These are phyloP conservation scores for Lasioglossum pauxillum DNA, from an alignment of 2,888 invertebrate genomes.

Conservation along the genomic window DNA sequence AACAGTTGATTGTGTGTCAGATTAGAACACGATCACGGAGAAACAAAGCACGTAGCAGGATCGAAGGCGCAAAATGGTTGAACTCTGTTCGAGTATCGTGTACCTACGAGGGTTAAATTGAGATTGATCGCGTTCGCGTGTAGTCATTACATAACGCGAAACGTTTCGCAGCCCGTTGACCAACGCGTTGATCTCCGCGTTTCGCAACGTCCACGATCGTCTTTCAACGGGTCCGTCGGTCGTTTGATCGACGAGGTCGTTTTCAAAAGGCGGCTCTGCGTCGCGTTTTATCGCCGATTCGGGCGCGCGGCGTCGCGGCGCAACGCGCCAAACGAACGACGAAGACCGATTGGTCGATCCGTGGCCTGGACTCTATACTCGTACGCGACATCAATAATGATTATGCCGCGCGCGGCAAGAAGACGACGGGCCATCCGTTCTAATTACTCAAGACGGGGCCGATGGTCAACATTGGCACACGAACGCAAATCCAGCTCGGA, in stretches of 20 bases:
- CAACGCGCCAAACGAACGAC: neutral
- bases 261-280: neutral
- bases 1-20: neutral
- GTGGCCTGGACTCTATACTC: neutral
- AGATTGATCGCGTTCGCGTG: conserved; percentile 60
- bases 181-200: neutral
- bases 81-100: neutral
- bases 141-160: conserved; percentile 48
- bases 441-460: conserved; percentile 66
- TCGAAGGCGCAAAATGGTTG: neutral
- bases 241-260: conserved; percentile 18
- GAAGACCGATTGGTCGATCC: conserved; percentile 11
- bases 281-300: conserved; percentile 17
- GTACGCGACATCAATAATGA: conserved; percentile 48
- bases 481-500: conserved; percentile 38
- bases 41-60: neutral
- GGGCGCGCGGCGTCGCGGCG: neutral
- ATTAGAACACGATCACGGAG: neutral
- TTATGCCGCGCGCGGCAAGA: conserved; percentile 55
- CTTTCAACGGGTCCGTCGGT: conserved; percentile 16
- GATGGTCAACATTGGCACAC: conserved; percentile 57
- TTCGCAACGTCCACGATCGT: conserved; percentile 11
- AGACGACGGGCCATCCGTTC: conserved; percentile 59
- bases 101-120: conserved; percentile 54
- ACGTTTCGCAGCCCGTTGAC: conserved; percentile 37